Conservation (phyloP, 1,140 invertebrate species). For the Tigriopus japonicus region DNA sequence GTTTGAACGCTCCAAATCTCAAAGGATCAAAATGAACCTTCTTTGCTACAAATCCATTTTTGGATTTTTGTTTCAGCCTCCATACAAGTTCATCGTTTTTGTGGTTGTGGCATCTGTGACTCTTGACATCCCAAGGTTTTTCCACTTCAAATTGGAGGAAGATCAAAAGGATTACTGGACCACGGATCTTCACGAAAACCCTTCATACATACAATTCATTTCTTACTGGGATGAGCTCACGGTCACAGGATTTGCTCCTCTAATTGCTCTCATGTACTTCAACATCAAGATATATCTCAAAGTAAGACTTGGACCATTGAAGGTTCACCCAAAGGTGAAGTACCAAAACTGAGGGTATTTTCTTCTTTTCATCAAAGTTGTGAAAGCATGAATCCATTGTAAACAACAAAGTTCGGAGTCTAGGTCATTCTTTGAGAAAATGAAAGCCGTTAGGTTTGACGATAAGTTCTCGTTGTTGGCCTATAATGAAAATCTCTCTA, state of each 20-base stretch:
- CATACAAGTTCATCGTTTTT: slow-evolving; percentile 6
- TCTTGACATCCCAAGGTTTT: slow-evolving; percentile 5
- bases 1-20: no score
- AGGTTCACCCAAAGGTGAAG: neutral
- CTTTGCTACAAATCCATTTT: neutral
- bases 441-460: no score
- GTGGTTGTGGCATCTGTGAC: neutral
- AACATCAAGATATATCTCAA: neutral
- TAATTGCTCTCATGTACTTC: neutral
- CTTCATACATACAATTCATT: neutral
- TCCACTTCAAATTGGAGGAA: slow-evolving; percentile 7
- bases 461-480: no score
- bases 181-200: neutral
- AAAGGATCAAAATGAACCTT: neutral
- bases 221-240: slow-evolving; percentile 1
- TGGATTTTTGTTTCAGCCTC: neutral
- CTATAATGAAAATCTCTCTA: no score
- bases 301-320: neutral
- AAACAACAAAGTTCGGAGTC: no score
- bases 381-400: no score
- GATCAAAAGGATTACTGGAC: slow-evolving; percentile 2
- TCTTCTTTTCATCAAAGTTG: no score
- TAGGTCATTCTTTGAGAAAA: no score
- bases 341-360: no score
- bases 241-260: neutral